Evolutionary conservation across 2,113 vertebrate species (phyloP), one percentile per base, ranked within the genome.

Genomic region (Hyperopisus bebe): DNA sequence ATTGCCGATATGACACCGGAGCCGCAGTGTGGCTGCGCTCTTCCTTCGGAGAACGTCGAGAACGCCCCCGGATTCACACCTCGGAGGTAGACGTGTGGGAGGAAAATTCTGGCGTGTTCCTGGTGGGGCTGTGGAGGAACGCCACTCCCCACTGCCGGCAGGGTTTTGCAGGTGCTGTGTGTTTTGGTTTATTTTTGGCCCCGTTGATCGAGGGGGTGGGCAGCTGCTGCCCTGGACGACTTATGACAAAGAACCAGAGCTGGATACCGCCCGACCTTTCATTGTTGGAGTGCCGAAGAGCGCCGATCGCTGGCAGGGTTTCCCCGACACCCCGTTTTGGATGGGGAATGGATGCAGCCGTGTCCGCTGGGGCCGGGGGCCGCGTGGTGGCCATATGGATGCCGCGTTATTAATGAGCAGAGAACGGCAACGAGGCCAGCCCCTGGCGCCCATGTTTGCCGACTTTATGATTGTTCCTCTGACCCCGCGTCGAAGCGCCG

Each of bases 371-470:
- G 94, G 95, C 95, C 91, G 48, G 27, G 91, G 47, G 47, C 92
- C 93, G 94, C 93, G 94, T 94, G 93, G 94, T 89, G 93, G 94
- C 94, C 95, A 95, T 95, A 96, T 95, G 95, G 94, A 92, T 93
- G 92, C 92, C 94, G 94, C 94, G 94, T 94, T 95, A 95, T 92
- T 92, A 92, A 94, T 94, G 94, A 94, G 94, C 93, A 17, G 24
- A 13, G 70, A 35, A 27, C n/a, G 8, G 51, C 50, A 7, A 24
- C 11, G 31, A 11, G 24, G 39, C 2, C 39, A 24, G 21, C 51
- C 94, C 62, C 27, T 80, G 90, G 89, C 90, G 88, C 88, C 90
- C 87, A 88, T 92, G 91, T 92, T 91, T 92, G 17, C 51, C 3
- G 74, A 21, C 19, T 39, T 19, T 24, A 47, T 31, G 47, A 5